Evolutionary conservation across 1,140 invertebrate species (phyloP).

Genomic region (Ceratosolen fusciceps): DNA sequence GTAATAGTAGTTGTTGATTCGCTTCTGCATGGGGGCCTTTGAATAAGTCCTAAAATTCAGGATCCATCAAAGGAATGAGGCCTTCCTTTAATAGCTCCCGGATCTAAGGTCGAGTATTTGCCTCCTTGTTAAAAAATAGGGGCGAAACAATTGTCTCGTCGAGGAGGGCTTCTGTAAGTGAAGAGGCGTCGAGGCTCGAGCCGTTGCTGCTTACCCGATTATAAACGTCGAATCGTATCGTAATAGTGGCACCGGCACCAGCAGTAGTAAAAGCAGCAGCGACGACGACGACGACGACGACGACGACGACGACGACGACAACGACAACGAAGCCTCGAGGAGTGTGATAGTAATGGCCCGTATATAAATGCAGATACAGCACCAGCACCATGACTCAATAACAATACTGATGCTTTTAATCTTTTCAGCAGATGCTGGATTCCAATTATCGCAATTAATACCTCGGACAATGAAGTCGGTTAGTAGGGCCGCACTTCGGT

Average conservation of each 20-base stretch:
- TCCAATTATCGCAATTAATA: slow-evolving; percentile 43
- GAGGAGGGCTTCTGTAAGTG: background rate
- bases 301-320: background rate
- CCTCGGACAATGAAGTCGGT: slow-evolving; percentile 32
- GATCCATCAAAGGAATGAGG: background rate
- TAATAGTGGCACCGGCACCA: slow-evolving; percentile 19
- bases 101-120: background rate
- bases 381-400: slow-evolving; percentile 17
- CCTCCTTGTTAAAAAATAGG: background rate
- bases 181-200: background rate
- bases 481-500: background rate
- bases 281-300: background rate
- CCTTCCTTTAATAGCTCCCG: background rate
- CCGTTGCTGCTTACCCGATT: slow-evolving; percentile 43
- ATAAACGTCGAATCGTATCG: slow-evolving; percentile 46
- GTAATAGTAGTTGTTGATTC: too few relatives aligned
- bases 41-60: background rate
- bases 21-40: too few relatives aligned
- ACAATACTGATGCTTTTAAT: slow-evolving; percentile 47
- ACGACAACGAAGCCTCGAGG: background rate
- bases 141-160: slow-evolving; percentile 11
- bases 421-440: slow-evolving; percentile 42
- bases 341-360: background rate
- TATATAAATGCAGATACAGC: too few relatives aligned
- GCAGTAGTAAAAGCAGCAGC: background rate